Evolutionary conservation across 2,888 invertebrate genomes (phyloP), one percentile per base, ranked within the genome.

Genomic region (Bhutanitis thaidina): DNA sequence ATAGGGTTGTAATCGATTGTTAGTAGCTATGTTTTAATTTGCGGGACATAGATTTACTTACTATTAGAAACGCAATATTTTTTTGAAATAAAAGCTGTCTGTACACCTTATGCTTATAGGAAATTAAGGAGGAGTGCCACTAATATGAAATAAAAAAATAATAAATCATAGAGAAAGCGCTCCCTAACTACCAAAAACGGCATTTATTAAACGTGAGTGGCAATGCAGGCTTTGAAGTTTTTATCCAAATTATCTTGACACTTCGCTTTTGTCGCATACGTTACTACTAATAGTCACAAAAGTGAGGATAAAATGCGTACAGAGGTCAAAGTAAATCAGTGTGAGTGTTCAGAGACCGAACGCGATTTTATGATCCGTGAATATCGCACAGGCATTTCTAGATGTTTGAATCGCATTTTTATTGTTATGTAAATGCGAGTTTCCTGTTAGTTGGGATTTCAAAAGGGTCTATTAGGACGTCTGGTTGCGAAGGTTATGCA

Each of bases 351-450:
- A 77, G 73, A 71, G 73, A 74, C 65, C 77, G 74, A 79, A 77
- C 74, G 75, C 75, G 79, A 84, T 82, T 89, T 89, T 89, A 89
- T 89, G 89, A 86, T 83, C 89, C 88, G 88, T 87, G 89, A 89
- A 89, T 87, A 88, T 85, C 86, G 81, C 83, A 64, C 78, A 80
- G 79, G 86, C 87, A 86, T 88, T 87, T 83, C 85, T 87, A 85
- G 88, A 87, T 87, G 87, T 86, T 84, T 77, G 83, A 83, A 88
- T 86, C 86, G 85, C 80, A 83, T 88, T 89, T 88, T 89, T 88
- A 89, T 89, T 89, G 89, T 89, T 85, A 89, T 89, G 87, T 86
- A 87, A 89, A 89, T 87, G 79, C 75, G 86, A 82, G 84, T 85
- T 88, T 87, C 75, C 87, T 80, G 86, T 87, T 88, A 89, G 86